Base-by-base conservation (phyloP, 2,888 invertebrate species). In the Acrobasis consociella region DNA sequence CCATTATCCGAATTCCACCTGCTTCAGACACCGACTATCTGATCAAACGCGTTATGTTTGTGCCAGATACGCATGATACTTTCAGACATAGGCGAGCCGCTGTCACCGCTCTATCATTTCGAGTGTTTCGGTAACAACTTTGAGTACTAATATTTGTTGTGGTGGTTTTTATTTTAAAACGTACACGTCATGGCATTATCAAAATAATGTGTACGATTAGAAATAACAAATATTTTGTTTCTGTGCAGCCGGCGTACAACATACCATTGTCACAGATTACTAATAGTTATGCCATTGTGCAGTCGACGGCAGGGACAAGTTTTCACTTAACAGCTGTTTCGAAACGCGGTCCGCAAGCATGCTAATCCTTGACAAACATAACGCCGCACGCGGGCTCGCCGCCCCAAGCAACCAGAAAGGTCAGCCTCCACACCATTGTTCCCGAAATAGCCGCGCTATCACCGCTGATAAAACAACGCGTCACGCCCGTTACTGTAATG, bases 341-440 rank as follows among this genome's bases (percentile, higher is more conserved):
- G 13, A 42, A 42, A 42, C 7, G 7, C 5, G 11, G 46, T 13
- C 11, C 46, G n/a, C n/a, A 1, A 46, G 11, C 46, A 46, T 46
- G 46, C 46, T 46, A 46, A 46, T 46, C 56, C 17, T 42, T 42
- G 8, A 42, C 56, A 56, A 17, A 17, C 56, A 42, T 42, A 42
- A 42, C 56, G 42, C 56, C 17, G 56, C 56, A n/a, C 59, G 42
- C 37, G 15, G 51, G 7, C 39, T 9, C 38, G 31, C 16, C 50
- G 50, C 38, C 17, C 58, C 31, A 37, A 49, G 53, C 55, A 60
- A 64, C 66, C 52, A 66, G 66, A 60, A 60, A 64, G 64, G 66
- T 66, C 66, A 66, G 62, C 64, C 53, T 49, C 52, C 42, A 42
- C 17, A 56, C 56, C 56, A 56, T 56, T 56, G 56, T 56, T 56